These are phyloP conservation scores for Terebella lapidaria DNA, from an alignment of 2,888 invertebrate genomes.

Conservation along the genomic window DNA sequence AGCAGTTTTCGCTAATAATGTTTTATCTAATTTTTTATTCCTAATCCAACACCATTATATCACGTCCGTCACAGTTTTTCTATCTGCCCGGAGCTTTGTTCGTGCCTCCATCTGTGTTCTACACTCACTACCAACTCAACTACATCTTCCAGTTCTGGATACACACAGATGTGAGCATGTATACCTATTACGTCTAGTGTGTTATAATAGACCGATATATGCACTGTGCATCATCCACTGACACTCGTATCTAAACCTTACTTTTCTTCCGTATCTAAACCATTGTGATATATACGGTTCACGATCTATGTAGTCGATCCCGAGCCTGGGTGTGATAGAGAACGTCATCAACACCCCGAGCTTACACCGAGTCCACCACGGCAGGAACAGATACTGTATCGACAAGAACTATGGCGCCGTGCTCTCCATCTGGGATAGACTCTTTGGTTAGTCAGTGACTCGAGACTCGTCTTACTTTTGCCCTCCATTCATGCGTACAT, in stretches of 20 bases:
- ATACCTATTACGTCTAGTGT: neutral
- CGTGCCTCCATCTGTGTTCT: constrained; percentile 72
- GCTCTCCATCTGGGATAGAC: constrained; percentile 8
- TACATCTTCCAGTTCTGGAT: constrained; percentile 86
- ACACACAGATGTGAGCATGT: constrained; percentile 64
- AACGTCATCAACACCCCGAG: constrained; percentile 18
- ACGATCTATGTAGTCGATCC: constrained; percentile 5
- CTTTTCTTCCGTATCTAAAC: too few species aligned
- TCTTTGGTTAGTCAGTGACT: constrained; percentile 10
- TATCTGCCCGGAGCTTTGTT: constrained; percentile 62
- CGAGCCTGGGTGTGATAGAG: constrained; percentile 11
- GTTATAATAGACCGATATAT: neutral
- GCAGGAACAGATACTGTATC: constrained; percentile 18
- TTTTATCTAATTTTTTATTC: too few species aligned
- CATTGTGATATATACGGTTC: too few species aligned
- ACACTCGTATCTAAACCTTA: too few species aligned
- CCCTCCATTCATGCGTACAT: too few species aligned
- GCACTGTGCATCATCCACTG: too few species aligned
- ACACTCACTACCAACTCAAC: constrained; percentile 80
- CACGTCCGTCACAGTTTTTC: constrained; percentile 32
- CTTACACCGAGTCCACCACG: constrained; percentile 18
- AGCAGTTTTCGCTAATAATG: too few species aligned
- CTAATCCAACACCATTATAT: too few species aligned
- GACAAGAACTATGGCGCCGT: constrained; percentile 18
- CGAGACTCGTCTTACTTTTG: too few species aligned